Evolutionary conservation across 2,888 invertebrate genomes (phyloP), one percentile per base, ranked within the genome.

Genomic region (Octodonta nipae): DNA sequence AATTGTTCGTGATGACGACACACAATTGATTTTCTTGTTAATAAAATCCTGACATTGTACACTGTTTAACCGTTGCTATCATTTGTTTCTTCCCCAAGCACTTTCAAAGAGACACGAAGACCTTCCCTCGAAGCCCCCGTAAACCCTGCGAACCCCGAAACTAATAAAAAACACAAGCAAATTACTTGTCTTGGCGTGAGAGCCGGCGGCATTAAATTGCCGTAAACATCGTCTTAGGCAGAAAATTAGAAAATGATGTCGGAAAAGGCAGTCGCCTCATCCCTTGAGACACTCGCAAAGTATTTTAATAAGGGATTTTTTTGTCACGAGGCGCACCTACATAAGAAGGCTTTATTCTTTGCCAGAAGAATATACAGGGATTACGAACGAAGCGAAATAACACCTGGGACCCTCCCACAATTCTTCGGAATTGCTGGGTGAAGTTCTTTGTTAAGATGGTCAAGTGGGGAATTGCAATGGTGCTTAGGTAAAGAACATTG

Each of bases 261-360:
- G 42, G 43, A 42, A 45, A 43, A 43, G 43, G 46, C 39, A 37
- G 39, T 24, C 34, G 35, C 34, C 38, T 36, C 36, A 22, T 22
- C 22, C 22, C 22, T 11, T 3, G 53, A 48, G 54, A 49, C 46
- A 45, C 40, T 50, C 44, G 51, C 46, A 48, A 51, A 55, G 52
- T 54, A 55, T 56, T 56, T 56, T 56, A 58, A 56, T 55, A 55
- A 54, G 54, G 53, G 55, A 55, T 56, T 58, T 58, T 58, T 57
- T 56, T 56, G 56, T 58, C 58, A 51, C 49, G 46, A 54, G 50
- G 51, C 22, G n/a, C n/a, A n/a, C n/a, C n/a, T n/a, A n/a, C n/a
- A n/a, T n/a, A n/a, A n/a, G n/a, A n/a, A n/a, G n/a, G n/a, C n/a
- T n/a, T n/a, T n/a, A n/a, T n/a, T n/a, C n/a, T n/a, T n/a, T n/a